These are phyloP conservation scores for Prionailurus viverrinus DNA, from an alignment of 2,113 vertebrate genomes.

Conservation along the genomic window DNA sequence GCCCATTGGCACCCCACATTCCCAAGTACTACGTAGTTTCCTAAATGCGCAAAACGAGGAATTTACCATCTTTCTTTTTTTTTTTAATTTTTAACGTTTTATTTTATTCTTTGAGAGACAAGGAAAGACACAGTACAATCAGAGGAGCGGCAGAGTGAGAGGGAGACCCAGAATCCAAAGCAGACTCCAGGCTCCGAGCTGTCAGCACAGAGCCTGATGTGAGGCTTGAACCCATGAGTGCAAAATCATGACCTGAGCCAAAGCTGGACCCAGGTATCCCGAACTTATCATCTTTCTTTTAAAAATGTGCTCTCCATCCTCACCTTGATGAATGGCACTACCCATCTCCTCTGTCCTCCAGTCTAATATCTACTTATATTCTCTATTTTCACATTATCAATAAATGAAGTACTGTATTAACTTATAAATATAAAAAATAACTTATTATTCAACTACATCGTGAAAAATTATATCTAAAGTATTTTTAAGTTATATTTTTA, in stretches of 20 bases:
- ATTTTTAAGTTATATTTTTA: background rate
- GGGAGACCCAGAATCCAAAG: no score
- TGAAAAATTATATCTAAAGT: background rate
- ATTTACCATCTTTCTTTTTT: background rate
- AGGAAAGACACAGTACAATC: no score
- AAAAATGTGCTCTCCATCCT: background rate
- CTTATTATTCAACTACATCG: background rate
- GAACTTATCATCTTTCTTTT: background rate
- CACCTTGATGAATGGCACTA: background rate
- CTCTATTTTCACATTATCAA: background rate
- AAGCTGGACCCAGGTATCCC: no score
- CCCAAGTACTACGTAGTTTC: background rate
- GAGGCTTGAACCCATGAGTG: no score
- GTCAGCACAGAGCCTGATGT: no score
- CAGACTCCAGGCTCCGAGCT: no score
- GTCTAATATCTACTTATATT: background rate
- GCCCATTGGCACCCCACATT: background rate
- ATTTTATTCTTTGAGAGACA: no score
- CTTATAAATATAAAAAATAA: constrained; percentile 20
- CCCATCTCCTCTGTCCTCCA: background rate
- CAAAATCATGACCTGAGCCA: no score
- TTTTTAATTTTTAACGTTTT: no score
- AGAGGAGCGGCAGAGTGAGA: no score
- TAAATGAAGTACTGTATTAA: background rate
- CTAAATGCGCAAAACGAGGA: background rate